Conservation (phyloP, 1,140 invertebrate species). For the Oreohelix idahoensis region DNA sequence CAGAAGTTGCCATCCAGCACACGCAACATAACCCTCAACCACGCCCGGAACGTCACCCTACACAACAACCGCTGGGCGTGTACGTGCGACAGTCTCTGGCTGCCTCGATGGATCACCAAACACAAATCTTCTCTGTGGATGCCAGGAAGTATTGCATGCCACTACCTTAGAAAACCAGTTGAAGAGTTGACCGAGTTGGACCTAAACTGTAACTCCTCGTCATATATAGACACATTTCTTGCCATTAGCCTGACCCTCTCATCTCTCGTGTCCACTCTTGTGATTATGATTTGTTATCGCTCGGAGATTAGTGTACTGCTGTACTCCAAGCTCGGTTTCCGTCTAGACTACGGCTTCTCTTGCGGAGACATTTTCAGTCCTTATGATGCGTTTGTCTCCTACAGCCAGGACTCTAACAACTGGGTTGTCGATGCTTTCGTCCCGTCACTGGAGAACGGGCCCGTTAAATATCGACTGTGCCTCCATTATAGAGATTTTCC, state of each 20-base stretch:
- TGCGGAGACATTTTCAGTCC: slow-evolving; percentile 32
- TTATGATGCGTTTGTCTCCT: slow-evolving; percentile 91
- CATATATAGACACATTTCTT: slow-evolving; percentile 36
- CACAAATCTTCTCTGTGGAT: slow-evolving; percentile 24
- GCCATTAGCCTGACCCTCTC: slow-evolving; percentile 15
- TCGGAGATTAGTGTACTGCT: slow-evolving; percentile 43
- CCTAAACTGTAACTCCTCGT: slow-evolving; percentile 38
- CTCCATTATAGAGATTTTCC: slow-evolving; percentile 92
- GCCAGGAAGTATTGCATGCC: slow-evolving; percentile 26
- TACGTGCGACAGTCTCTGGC: slow-evolving; percentile 43
- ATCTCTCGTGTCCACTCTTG: slow-evolving; percentile 7
- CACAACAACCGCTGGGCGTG: slow-evolving; percentile 48
- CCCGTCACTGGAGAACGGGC: slow-evolving; percentile 86
- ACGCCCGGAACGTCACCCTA: slow-evolving; percentile 38
- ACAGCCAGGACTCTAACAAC: slow-evolving; percentile 92
- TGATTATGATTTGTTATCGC: slow-evolving; percentile 38
- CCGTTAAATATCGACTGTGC: slow-evolving; percentile 90
- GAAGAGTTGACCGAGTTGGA: slow-evolving; percentile 21
- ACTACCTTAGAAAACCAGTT: slow-evolving; percentile 38
- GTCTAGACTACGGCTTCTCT: slow-evolving; percentile 29
- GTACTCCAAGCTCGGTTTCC: slow-evolving; percentile 41
- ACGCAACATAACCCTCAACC: slow-evolving; percentile 38
- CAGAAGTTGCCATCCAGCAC: slow-evolving; percentile 40
- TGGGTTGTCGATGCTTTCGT: slow-evolving; percentile 88
- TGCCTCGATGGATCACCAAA: slow-evolving; percentile 40